Evolutionary conservation across 2,797 vertebrate genomes (phyloP).

Genomic region (Arnoldichthys spilopterus): DNA sequence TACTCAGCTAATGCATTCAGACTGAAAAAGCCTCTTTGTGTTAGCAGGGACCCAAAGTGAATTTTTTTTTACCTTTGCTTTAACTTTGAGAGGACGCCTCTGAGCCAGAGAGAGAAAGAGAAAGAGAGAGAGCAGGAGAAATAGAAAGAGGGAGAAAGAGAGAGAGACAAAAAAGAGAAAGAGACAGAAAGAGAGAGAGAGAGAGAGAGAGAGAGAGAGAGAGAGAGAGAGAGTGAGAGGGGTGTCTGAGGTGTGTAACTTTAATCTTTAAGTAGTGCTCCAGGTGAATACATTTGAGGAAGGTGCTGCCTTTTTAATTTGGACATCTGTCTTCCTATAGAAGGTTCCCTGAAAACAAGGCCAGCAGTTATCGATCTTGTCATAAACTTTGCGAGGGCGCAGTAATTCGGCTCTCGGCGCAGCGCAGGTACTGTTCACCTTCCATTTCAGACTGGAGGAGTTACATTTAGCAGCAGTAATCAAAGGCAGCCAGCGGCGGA

Average conservation of each 20-base stretch:
- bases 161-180: too few relatives aligned
- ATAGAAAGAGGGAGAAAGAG: not conserved
- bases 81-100: slow-evolving; percentile 29
- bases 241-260: slow-evolving; percentile 2
- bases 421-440: slow-evolving; percentile 51
- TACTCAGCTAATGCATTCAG: slow-evolving; percentile 34
- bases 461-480: slow-evolving; percentile 55
- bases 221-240: not conserved
- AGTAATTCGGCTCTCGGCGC: slow-evolving; percentile 52
- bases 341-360: slow-evolving; percentile 48
- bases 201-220: not conserved
- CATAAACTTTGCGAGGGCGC: slow-evolving; percentile 54
- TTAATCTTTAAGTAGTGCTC: slow-evolving; percentile 22
- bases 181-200: too few relatives aligned
- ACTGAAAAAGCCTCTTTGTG: slow-evolving; percentile 33
- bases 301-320: slow-evolving; percentile 58
- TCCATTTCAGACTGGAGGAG: slow-evolving; percentile 43
- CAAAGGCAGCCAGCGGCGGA: slow-evolving; percentile 38
- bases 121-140: too few relatives aligned
- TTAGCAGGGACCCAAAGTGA: slow-evolving; percentile 26
- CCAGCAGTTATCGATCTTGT: slow-evolving; percentile 61
- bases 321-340: slow-evolving; percentile 58
- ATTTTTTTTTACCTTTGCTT: slow-evolving; percentile 35
- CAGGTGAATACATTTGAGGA: slow-evolving; percentile 33
- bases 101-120: not conserved